phyloP scores from a whole-genome alignment of 2,888 invertebrate species.

The Caenorhabditis imperialis region DNA sequence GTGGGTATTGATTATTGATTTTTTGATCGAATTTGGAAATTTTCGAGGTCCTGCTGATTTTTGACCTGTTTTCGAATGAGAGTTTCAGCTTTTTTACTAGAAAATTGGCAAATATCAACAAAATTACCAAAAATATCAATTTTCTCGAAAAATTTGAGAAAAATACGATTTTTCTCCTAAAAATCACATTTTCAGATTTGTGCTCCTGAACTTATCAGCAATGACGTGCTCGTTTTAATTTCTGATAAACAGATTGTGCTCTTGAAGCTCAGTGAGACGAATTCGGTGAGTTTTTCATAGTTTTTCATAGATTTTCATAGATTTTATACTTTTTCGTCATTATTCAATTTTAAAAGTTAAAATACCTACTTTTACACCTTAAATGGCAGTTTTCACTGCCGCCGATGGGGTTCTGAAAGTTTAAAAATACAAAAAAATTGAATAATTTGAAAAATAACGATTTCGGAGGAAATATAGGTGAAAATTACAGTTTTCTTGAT shows the following conservation, averaged over 20 bases:
- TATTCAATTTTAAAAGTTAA: too few relatives aligned
- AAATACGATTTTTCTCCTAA: too few relatives aligned
- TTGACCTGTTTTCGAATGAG: too few relatives aligned
- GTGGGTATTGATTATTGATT: slow-evolving; percentile 14
- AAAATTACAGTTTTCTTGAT: not conserved
- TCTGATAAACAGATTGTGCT: slow-evolving; percentile 55
- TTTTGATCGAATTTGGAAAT: not conserved
- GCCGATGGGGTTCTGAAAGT: too few relatives aligned
- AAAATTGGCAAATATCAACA: too few relatives aligned
- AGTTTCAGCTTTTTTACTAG: too few relatives aligned
- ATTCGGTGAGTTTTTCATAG: slow-evolving; percentile 46
- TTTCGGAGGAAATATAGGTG: not conserved
- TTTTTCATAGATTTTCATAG: slow-evolving; percentile 8
- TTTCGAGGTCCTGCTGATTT: too few relatives aligned
- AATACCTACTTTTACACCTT: too few relatives aligned
- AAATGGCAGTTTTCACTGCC: too few relatives aligned
- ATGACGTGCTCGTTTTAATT: slow-evolving; percentile 51
- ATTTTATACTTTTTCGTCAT: not conserved
- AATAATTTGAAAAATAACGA: not conserved
- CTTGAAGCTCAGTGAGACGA: slow-evolving; percentile 42
- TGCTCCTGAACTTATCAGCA: slow-evolving; percentile 56
- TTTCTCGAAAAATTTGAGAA: too few relatives aligned
- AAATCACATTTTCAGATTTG: slow-evolving; percentile 58
- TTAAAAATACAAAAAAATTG: too few relatives aligned
- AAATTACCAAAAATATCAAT: not conserved